Evolutionary conservation across 2,888 invertebrate species (phyloP).

Genomic region (Philopedon plagiatum): DNA sequence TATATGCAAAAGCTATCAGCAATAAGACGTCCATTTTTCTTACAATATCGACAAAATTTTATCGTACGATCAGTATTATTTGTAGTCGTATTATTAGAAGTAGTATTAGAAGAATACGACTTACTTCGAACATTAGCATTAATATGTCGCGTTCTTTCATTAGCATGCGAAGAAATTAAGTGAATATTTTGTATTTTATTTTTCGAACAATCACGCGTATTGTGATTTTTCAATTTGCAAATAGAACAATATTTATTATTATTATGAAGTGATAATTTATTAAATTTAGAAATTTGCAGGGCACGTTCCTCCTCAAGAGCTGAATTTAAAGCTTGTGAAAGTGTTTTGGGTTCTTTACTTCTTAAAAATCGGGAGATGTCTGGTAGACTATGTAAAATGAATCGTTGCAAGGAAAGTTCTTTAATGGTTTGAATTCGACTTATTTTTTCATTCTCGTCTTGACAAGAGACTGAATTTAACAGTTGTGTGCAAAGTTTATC

Average conservation of each 20-base stretch:
- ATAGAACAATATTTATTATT: not conserved
- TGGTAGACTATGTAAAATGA: slow-evolving; percentile 30
- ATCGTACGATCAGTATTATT: no score
- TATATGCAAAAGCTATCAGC: no score
- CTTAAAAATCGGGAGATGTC: slow-evolving; percentile 33
- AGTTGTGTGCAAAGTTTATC: slow-evolving; percentile 12
- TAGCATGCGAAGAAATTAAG: no score
- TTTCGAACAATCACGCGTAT: no score
- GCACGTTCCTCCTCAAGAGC: slow-evolving; percentile 34
- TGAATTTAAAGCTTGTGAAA: slow-evolving; percentile 25
- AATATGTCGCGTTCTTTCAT: no score
- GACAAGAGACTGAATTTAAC: slow-evolving; percentile 1
- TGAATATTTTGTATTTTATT: no score
- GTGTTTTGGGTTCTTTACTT: slow-evolving; percentile 17
- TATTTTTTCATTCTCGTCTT: not conserved
- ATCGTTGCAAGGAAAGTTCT: slow-evolving; percentile 33
- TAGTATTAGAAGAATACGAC: no score
- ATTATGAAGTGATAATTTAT: not conserved
- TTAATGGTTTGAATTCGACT: slow-evolving; percentile 25
- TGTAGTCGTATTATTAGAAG: no score
- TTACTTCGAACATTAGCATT: no score
- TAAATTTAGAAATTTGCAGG: slow-evolving; percentile 3
- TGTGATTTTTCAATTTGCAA: no score
- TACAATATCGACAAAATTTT: no score
- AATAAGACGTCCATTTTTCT: no score